phyloP scores from a whole-genome alignment of 2,888 invertebrate species.

The Cerastoderma edule region DNA sequence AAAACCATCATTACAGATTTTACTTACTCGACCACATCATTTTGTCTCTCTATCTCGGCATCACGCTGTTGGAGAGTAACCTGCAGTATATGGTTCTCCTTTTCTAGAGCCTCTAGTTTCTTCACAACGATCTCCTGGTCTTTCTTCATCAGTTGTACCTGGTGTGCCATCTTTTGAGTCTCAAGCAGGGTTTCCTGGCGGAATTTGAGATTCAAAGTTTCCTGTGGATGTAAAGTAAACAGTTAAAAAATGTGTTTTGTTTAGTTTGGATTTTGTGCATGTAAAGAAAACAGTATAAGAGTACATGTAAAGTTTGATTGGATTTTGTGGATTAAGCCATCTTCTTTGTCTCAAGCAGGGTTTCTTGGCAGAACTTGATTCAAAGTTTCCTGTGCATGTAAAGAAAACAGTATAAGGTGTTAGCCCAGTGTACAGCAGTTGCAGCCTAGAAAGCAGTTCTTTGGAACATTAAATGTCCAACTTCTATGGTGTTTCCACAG shows the following conservation, averaged over 20 bases:
- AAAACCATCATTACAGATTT: neutral
- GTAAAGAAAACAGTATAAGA: too few relatives aligned
- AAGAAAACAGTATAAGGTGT: too few relatives aligned
- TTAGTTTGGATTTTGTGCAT: too few relatives aligned
- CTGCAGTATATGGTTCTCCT: conserved; percentile 73
- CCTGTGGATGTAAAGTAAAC: too few relatives aligned
- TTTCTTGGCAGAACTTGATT: conserved; percentile 67
- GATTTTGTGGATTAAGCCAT: too few relatives aligned
- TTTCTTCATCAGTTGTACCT: conserved; percentile 65
- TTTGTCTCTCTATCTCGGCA: conserved; percentile 67
- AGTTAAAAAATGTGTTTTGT: too few relatives aligned
- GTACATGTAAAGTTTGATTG: too few relatives aligned
- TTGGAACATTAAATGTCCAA: too few relatives aligned
- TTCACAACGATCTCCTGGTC: conserved; percentile 60
- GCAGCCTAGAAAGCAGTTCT: too few relatives aligned
- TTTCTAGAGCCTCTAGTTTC: conserved; percentile 64
- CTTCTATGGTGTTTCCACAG: too few relatives aligned
- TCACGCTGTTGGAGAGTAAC: conserved; percentile 71
- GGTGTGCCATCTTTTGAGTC: conserved; percentile 61
- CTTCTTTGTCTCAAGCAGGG: conserved; percentile 60
- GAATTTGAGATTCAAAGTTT: conserved; percentile 65
- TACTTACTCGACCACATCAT: conserved; percentile 70
- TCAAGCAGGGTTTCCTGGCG: conserved; percentile 67
- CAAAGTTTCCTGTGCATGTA: conserved; percentile 67
- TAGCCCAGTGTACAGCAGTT: too few relatives aligned